These are phyloP conservation scores for Chloroclysta siterata DNA, from an alignment of 2,888 invertebrate genomes.

Conservation along the genomic window DNA sequence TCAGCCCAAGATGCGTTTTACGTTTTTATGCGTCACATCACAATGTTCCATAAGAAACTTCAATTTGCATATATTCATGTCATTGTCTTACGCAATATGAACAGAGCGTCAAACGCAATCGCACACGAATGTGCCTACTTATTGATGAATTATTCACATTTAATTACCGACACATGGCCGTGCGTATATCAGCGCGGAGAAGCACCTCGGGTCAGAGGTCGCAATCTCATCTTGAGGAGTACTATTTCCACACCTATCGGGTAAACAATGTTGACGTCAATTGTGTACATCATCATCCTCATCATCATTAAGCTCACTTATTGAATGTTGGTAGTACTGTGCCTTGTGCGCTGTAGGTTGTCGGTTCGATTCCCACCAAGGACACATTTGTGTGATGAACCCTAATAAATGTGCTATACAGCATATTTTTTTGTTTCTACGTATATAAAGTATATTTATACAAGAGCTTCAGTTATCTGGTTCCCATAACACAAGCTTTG, in stretches of 20 bases:
- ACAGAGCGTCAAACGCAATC: not conserved
- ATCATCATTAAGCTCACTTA: not conserved
- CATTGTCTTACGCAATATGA: not conserved
- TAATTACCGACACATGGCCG: slow-evolving; percentile 27
- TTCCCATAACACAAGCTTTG: too few relatives aligned
- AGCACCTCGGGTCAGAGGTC: slow-evolving; percentile 24
- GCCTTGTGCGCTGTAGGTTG: not conserved
- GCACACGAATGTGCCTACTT: not conserved
- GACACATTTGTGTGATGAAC: too few relatives aligned
- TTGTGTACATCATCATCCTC: not conserved
- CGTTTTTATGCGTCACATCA: too few relatives aligned
- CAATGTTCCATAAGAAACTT: too few relatives aligned
- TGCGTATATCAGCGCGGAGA: slow-evolving; percentile 28
- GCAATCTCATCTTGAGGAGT: not conserved
- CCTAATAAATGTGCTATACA: too few relatives aligned
- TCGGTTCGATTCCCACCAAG: not conserved
- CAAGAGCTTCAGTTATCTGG: too few relatives aligned
- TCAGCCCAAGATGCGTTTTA: too few relatives aligned
- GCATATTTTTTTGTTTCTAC: too few relatives aligned
- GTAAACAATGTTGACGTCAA: slow-evolving; percentile 27
- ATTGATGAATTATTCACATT: slow-evolving; percentile 10
- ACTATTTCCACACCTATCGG: slow-evolving; percentile 17
- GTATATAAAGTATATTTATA: too few relatives aligned
- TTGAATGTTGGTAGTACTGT: not conserved
- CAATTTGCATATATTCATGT: not conserved